Evolutionary conservation across 1,140 invertebrate genomes (phyloP), one percentile per base, ranked within the genome.

Genomic region (Mamestra configurata): DNA sequence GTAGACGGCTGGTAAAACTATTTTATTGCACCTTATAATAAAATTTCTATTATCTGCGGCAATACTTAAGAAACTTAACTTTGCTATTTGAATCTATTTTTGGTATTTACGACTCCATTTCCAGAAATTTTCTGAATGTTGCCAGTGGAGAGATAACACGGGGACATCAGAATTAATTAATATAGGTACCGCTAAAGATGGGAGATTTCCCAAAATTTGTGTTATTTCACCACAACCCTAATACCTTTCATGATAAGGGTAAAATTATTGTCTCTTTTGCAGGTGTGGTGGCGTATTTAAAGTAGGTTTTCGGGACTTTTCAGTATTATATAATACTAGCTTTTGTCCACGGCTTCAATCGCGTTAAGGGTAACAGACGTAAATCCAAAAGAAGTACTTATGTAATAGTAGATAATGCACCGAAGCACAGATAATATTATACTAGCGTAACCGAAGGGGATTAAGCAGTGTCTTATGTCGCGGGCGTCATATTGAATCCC

Each of bases 151-250:
- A 35, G 24, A 61, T n/a, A n/a, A n/a, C 57, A 37, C 2, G 35
- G 31, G 8, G n/a, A 55, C 20, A 22, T 55, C 11, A 70, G 31
- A 49, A 49, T 18, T 27, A 70, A 15, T 70, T 15, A 70, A 51
- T 51, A 49, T 31, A n/a, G n/a, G n/a, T n/a, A 49, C 37, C 15
- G 15, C 31, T 22, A 66, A 66, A 66, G 43, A 6, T n/a, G 49
- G 11, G 5, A 70, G 66, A 70, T 70, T 31, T 8, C 43, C 7
- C 2, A 10, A 70, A 49, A 31, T 70, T 70, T 51, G 13, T 70
- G 15, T 51, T 70, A 49, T 51, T 51, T 15, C 64, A 8, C 24
- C 3, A 22, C 15, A n/a, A 15, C 8, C 10, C 37, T 27, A 15
- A 59, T 31, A 59, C 8, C 31, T 31, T 59, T 20, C 37, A 22